phyloP scores from a whole-genome alignment of 2,797 vertebrate species.

The Myotis pilosus region DNA sequence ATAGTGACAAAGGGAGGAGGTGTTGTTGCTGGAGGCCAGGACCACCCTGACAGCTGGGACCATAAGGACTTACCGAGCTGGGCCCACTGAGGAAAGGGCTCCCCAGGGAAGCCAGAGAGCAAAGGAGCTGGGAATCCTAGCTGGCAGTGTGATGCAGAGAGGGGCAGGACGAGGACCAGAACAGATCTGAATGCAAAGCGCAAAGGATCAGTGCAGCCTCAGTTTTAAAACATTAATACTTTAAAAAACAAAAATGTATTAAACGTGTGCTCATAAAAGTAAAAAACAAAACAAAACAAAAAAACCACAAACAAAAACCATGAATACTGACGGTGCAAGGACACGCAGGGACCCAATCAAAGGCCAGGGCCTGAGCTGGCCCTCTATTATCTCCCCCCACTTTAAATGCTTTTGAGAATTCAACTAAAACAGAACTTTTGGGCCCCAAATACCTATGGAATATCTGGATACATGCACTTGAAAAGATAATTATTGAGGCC shows the following conservation, averaged over 20 bases:
- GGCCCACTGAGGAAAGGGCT: background rate
- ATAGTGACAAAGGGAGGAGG: background rate
- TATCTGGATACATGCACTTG: background rate
- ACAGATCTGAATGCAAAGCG: background rate
- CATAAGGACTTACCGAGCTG: background rate
- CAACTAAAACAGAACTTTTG: background rate
- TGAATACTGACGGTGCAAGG: background rate
- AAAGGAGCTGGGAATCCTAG: background rate
- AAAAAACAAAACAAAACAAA: no score
- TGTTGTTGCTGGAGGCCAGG: background rate
- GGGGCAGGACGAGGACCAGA: background rate
- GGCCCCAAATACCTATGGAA: background rate
- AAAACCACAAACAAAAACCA: background rate
- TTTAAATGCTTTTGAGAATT: background rate
- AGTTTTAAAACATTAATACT: background rate
- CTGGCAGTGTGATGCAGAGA: background rate
- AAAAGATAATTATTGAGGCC: background rate
- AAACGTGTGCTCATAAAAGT: no score
- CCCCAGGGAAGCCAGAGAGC: background rate
- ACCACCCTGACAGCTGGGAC: background rate
- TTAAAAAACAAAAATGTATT: no score
- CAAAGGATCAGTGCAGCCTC: background rate
- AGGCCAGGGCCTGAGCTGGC: background rate
- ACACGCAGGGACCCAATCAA: rapidly evolving
- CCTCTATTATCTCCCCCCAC: background rate